Percentiles rank a stretch among this genome's conserved stretches.
These are phyloP conservation scores for Pollenia griseotomentosa DNA, from an alignment of 2,888 invertebrate species.

Conservation along the genomic window DNA sequence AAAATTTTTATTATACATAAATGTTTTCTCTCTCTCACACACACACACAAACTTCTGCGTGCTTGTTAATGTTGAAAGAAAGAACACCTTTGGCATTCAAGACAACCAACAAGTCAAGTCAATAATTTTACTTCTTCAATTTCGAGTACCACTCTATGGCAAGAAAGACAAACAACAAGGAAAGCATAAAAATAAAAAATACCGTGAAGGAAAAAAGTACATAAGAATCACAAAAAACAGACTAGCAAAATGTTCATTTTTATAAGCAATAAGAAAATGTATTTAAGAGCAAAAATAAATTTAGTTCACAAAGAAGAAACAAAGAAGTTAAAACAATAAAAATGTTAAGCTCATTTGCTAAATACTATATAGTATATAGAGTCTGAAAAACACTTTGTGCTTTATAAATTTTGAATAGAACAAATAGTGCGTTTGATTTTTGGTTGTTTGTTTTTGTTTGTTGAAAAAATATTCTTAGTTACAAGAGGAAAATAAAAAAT, in stretches of 20 bases:
- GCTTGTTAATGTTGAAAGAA: background rate
- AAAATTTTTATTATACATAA: constrained; percentile 21
- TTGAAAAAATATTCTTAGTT: too few species aligned
- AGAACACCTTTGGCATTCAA: constrained; percentile 37
- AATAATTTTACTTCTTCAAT: constrained; percentile 47
- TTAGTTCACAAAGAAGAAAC: background rate
- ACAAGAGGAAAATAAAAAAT: too few species aligned
- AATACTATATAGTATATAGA: too few species aligned
- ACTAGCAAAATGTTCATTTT: constrained; percentile 31
- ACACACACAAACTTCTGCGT: background rate
- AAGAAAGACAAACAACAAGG: constrained; percentile 5
- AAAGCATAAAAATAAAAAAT: constrained; percentile 25
- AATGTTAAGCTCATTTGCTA: background rate
- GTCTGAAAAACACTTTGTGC: too few species aligned
- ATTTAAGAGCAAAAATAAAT: background rate
- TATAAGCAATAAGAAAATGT: constrained; percentile 47
- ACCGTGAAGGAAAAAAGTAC: constrained; percentile 5
- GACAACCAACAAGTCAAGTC: constrained; percentile 57
- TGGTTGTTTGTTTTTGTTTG: too few species aligned
- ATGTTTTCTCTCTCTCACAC: background rate
- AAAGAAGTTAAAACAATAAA: constrained; percentile 16
- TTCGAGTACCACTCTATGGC: constrained; percentile 29
- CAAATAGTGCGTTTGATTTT: too few species aligned
- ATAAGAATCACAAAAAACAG: background rate
- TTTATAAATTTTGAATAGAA: too few species aligned